Percentiles rank a stretch among this genome's conserved stretches.
Evolutionary conservation across 2,113 vertebrate genomes (phyloP).

Genomic region (Regulus satrapa): DNA sequence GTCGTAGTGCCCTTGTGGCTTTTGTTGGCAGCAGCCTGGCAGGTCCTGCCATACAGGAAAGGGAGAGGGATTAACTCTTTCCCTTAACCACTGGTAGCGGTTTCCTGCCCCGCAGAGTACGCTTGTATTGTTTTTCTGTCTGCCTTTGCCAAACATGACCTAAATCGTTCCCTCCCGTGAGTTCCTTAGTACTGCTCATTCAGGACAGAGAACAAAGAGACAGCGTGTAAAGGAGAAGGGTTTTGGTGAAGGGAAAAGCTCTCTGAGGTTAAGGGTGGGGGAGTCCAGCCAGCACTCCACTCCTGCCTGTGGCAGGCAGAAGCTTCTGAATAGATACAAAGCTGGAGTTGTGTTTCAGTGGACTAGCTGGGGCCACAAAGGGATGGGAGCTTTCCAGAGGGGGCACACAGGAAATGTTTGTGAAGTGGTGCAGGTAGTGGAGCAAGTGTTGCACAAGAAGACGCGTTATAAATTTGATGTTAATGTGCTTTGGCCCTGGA

Average conservation of each 20-base stretch:
- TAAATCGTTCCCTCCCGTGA: neutral
- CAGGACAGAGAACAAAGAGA: neutral
- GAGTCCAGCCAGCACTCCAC: neutral
- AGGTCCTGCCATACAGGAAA: neutral
- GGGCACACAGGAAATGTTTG: neutral
- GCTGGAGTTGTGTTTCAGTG: neutral
- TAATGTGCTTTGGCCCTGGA: neutral
- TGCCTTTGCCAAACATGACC: neutral
- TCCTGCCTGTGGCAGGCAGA: neutral
- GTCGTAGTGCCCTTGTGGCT: neutral
- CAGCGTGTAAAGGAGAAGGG: neutral
- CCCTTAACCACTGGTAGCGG: neutral
- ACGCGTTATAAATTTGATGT: neutral
- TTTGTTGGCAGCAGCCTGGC: neutral
- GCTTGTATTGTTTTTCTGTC: neutral
- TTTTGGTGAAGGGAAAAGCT: neutral
- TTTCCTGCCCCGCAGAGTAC: neutral
- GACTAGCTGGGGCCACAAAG: neutral
- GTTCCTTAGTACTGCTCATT: neutral
- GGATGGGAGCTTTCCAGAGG: neutral
- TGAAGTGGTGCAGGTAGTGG: neutral
- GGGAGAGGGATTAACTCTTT: neutral
- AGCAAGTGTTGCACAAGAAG: neutral
- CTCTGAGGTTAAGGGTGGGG: rapidly evolving
- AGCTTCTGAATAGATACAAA: neutral